These are phyloP conservation scores for Drosophila insularis DNA, from an alignment of 1,140 invertebrate genomes.

Conservation along the genomic window DNA sequence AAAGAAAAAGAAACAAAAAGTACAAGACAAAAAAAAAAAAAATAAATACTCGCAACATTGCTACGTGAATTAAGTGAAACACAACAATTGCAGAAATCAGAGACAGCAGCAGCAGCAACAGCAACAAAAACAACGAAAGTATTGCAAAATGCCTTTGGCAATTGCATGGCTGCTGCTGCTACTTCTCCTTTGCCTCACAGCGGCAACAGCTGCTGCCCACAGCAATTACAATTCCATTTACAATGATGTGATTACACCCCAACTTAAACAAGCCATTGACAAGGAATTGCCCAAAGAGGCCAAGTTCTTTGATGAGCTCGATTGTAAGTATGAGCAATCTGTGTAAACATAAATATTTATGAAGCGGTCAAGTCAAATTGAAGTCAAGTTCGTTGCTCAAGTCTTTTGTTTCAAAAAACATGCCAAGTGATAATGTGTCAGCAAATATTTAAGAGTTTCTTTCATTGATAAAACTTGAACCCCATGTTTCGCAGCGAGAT, in stretches of 20 bases:
- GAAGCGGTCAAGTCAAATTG: background rate
- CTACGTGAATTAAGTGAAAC: conserved; percentile 79
- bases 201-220: conserved; percentile 39
- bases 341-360: background rate
- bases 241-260: conserved; percentile 66
- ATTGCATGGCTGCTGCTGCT: conserved; percentile 43
- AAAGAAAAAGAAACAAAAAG: conserved; percentile 40
- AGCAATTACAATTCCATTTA: conserved; percentile 74
- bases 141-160: conserved; percentile 71
- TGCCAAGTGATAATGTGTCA: background rate
- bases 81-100: conserved; percentile 74
- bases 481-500: no score
- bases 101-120: conserved; percentile 33
- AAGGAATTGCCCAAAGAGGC: conserved; percentile 80
- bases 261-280: conserved; percentile 72
- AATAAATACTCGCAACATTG: conserved; percentile 49
- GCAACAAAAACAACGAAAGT: conserved; percentile 53
- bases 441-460: no score
- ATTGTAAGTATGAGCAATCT: conserved; percentile 67
- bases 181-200: conserved; percentile 23
- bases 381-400: conserved; percentile 72
- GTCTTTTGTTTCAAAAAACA: conserved; percentile 54
- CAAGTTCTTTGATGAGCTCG: conserved; percentile 82
- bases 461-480: no score
- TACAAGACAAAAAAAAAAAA: background rate